Evolutionary conservation across 2,888 invertebrate species (phyloP).

Genomic region (Dione juno): DNA sequence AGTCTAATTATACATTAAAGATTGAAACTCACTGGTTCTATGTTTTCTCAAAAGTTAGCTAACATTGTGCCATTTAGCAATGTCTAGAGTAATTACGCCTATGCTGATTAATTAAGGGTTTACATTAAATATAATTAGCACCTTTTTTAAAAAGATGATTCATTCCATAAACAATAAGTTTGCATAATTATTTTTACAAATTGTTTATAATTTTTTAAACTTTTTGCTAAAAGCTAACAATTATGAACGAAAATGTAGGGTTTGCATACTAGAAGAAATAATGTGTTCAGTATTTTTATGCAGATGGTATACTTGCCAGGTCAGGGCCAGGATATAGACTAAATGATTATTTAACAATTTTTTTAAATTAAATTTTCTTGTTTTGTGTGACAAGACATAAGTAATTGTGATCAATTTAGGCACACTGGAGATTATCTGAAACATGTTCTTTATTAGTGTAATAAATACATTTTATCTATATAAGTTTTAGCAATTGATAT

Average conservation of each 20-base stretch:
- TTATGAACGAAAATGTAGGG: background rate
- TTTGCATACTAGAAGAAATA: slow-evolving; percentile 32
- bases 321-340: slow-evolving; percentile 27
- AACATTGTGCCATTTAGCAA: slow-evolving; percentile 23
- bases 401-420: background rate
- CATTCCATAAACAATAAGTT: slow-evolving; percentile 35
- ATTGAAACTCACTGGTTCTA: slow-evolving; percentile 56
- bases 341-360: background rate
- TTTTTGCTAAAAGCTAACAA: slow-evolving; percentile 4
- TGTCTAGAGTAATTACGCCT: slow-evolving; percentile 4
- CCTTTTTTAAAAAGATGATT: slow-evolving; percentile 8
- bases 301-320: slow-evolving; percentile 6
- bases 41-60: slow-evolving; percentile 51
- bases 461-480: slow-evolving; percentile 7
- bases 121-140: slow-evolving; percentile 15
- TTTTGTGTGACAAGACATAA: background rate
- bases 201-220: background rate
- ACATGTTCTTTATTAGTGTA: slow-evolving; percentile 9
- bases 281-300: slow-evolving; percentile 34
- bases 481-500: background rate
- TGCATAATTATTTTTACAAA: slow-evolving; percentile 7
- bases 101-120: background rate
- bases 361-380: background rate
- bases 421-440: background rate
- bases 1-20: slow-evolving; percentile 60